Evolutionary conservation across 2,113 vertebrate genomes (phyloP).

Genomic region (Callaeas wilsoni): DNA sequence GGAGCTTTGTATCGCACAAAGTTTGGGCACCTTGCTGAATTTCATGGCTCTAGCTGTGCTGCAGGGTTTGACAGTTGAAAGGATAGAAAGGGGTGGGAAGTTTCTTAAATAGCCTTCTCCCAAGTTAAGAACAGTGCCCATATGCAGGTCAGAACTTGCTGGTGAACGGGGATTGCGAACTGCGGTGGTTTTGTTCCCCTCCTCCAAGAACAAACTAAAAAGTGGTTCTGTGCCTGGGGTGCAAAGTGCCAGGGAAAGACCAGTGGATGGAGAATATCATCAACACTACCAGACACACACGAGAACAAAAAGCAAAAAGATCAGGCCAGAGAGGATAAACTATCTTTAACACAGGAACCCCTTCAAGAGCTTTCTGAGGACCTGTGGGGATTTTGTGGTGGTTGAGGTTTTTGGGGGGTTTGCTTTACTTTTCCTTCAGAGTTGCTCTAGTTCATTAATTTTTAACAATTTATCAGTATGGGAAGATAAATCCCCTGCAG

Average conservation of each 20-base stretch:
- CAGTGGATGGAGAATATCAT: neutral
- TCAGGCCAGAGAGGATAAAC: neutral
- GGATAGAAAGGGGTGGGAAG: neutral
- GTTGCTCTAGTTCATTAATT: constrained; percentile 69
- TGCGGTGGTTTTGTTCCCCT: neutral
- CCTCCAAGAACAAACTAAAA: neutral
- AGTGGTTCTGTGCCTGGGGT: neutral
- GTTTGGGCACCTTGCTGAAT: constrained; percentile 46
- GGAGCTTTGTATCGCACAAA: constrained; percentile 16
- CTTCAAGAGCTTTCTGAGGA: constrained; percentile 10
- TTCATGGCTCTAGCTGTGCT: neutral
- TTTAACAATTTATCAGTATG: constrained; percentile 71
- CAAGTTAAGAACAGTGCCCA: neutral
- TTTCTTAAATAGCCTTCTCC: constrained; percentile 5
- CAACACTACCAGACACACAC: neutral
- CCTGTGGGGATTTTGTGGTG: constrained; percentile 17
- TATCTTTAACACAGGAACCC: neutral
- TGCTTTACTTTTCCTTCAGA: constrained; percentile 40
- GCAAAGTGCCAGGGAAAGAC: neutral
- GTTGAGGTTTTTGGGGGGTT: neutral
- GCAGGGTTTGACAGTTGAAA: constrained; percentile 8
- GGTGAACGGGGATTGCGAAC: neutral
- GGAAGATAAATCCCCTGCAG: constrained; percentile 71
- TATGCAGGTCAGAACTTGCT: neutral
- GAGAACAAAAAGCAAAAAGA: neutral